Evolutionary conservation across 1,140 invertebrate genomes (phyloP).

Genomic region (Drosophila watanabei): DNA sequence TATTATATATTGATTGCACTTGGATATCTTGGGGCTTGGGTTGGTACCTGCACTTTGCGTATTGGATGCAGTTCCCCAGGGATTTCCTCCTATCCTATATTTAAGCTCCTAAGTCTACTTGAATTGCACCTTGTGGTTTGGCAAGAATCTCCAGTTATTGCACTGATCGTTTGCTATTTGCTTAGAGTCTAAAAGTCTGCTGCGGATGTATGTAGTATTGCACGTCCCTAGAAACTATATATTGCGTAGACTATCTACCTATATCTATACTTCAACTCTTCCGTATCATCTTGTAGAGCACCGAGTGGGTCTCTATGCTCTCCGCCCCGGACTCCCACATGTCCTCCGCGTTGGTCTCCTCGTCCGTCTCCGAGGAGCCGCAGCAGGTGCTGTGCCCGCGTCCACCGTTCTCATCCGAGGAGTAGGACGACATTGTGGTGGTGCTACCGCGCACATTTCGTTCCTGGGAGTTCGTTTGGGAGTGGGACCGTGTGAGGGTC

Average conservation of each 20-base stretch:
- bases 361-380: constrained; percentile 86
- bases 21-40: constrained; percentile 35
- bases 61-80: constrained; percentile 43
- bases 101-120: constrained; percentile 8
- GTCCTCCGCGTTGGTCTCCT: constrained; percentile 90
- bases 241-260: background rate
- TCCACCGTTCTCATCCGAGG: constrained; percentile 69
- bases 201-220: constrained; percentile 51
- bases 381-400: constrained; percentile 75
- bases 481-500: constrained; percentile 68
- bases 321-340: constrained; percentile 94
- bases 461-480: constrained; percentile 57
- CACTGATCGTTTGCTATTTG: constrained; percentile 56
- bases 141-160: constrained; percentile 77
- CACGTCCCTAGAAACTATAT: constrained; percentile 51
- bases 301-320: constrained; percentile 93
- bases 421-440: constrained; percentile 61
- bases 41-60: constrained; percentile 41
- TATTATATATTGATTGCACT: constrained; percentile 46
- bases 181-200: constrained; percentile 38
- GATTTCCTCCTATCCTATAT: constrained; percentile 1
- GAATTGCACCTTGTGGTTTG: constrained; percentile 82
- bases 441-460: constrained; percentile 56
- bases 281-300: constrained; percentile 90
- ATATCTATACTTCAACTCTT: constrained; percentile 68